phyloP scores from a whole-genome alignment of 2,113 vertebrate genomes.

The Psittacara wagleri region DNA sequence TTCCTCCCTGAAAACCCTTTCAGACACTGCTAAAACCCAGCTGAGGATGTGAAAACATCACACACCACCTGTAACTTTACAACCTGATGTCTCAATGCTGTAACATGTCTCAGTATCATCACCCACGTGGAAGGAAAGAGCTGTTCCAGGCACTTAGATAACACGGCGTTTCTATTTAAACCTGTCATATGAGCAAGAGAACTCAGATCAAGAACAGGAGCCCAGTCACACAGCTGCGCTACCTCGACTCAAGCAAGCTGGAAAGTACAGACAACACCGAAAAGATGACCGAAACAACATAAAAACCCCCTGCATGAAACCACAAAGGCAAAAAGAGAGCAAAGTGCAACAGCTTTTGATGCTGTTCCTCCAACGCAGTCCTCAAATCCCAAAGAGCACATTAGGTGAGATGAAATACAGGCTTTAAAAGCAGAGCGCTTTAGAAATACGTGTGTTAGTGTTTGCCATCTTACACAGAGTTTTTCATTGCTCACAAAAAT shows the following conservation, averaged over 20 bases:
- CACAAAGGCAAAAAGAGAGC: background rate
- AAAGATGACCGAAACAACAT: background rate
- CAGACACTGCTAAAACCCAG: background rate
- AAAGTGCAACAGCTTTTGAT: background rate
- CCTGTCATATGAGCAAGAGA: background rate
- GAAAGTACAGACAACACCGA: conserved; percentile 32
- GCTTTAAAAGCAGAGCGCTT: background rate
- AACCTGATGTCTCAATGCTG: background rate
- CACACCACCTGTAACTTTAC: background rate
- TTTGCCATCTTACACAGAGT: background rate
- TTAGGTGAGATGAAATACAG: background rate
- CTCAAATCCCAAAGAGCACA: background rate
- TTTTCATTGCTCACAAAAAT: background rate
- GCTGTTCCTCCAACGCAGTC: background rate
- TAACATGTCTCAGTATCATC: background rate
- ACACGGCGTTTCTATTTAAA: background rate
- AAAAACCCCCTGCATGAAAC: background rate
- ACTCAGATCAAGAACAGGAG: background rate
- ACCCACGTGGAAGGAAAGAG: background rate
- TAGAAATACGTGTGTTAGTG: background rate
- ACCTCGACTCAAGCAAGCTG: background rate
- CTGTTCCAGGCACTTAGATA: background rate
- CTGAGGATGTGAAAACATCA: background rate
- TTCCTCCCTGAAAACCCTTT: background rate
- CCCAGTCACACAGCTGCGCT: background rate